Evolutionary conservation across 2,113 vertebrate genomes (phyloP).

Genomic region (Muntiacus reevesi): DNA sequence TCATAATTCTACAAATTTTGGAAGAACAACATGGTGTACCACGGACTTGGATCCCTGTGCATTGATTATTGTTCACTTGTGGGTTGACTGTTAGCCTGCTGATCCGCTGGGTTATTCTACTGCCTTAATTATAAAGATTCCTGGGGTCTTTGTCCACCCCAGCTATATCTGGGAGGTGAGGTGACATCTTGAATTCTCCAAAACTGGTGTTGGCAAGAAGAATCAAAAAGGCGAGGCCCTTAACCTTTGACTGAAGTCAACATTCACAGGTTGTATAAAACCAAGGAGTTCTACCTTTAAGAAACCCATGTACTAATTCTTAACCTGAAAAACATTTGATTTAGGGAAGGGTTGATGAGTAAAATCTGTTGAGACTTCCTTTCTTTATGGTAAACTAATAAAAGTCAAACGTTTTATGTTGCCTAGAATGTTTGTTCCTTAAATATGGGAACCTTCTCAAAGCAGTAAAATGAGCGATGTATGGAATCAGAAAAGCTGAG

Average conservation of each 20-base stretch:
- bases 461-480: not conserved
- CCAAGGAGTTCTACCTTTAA: not conserved
- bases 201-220: not conserved
- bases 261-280: not conserved
- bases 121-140: not conserved
- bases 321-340: not conserved
- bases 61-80: not conserved
- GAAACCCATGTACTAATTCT: not conserved
- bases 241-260: not conserved
- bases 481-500: not conserved
- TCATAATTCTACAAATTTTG: not conserved
- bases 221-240: not conserved
- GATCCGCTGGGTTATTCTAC: not conserved
- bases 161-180: not conserved
- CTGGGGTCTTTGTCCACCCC: not conserved
- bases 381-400: not conserved
- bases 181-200: not conserved
- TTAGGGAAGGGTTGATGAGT: not conserved
- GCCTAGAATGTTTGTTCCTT: not conserved
- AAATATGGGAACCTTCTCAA: not conserved
- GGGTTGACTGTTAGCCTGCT: not conserved
- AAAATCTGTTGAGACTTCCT: not conserved
- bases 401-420: not conserved
- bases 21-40: not conserved
- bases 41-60: not conserved